Percentiles rank a stretch among this genome's conserved stretches.
phyloP scores from a whole-genome alignment of 2,113 vertebrate genomes.

The Urocitellus parryii region DNA sequence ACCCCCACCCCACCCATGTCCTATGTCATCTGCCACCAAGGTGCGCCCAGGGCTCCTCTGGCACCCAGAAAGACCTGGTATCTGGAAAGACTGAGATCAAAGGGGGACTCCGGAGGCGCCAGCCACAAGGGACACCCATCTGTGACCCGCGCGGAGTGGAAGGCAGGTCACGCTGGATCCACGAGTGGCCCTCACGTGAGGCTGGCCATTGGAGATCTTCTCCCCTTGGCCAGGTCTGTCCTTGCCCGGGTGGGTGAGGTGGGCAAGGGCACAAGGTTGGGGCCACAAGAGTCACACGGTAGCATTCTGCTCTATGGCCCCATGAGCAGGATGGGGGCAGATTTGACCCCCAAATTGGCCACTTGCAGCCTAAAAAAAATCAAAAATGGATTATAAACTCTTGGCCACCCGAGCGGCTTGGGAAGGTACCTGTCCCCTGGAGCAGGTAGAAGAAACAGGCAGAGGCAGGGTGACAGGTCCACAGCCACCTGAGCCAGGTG shows the following conservation, averaged over 20 bases:
- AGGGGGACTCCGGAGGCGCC: no score
- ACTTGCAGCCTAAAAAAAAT: no score
- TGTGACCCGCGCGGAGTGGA: not conserved
- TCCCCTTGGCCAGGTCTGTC: not conserved
- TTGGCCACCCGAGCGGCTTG: not conserved
- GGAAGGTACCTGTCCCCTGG: not conserved
- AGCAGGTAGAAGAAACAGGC: not conserved
- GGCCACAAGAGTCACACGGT: not conserved
- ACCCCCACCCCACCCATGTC: no score
- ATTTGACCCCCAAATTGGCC: not conserved
- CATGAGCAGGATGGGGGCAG: not conserved
- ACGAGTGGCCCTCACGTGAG: accelerated
- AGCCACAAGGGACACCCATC: not conserved
- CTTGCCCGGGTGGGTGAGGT: not conserved
- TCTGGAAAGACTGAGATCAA: not conserved
- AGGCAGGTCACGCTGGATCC: not conserved
- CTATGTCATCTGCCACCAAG: not conserved
- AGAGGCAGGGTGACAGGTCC: not conserved
- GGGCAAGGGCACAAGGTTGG: accelerated
- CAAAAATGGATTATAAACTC: not conserved
- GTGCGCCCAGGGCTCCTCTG: not conserved
- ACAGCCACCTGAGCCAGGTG: not conserved
- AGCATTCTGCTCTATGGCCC: no score
- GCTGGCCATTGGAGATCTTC: not conserved
- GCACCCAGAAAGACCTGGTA: not conserved